These are phyloP conservation scores for Drosophila kanekoi DNA, from an alignment of 2,888 invertebrate genomes.

Conservation along the genomic window DNA sequence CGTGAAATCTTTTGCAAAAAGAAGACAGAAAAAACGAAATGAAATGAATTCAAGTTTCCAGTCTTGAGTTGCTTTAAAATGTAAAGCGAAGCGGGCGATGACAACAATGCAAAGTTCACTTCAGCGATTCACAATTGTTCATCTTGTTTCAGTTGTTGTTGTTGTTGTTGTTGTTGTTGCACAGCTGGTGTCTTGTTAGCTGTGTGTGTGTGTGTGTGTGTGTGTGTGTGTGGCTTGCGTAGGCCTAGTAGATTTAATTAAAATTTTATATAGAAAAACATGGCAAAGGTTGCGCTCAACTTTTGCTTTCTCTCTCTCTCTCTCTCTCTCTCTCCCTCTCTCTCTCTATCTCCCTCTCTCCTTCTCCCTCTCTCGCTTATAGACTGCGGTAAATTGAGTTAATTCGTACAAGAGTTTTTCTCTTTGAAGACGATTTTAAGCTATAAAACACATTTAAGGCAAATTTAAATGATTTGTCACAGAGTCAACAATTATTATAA, in stretches of 20 bases:
- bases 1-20: slow-evolving; percentile 34
- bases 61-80: slow-evolving; percentile 69
- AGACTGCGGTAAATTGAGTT: slow-evolving; percentile 38
- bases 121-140: slow-evolving; percentile 52
- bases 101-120: slow-evolving; percentile 56
- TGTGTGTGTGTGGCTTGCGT: slow-evolving; percentile 25
- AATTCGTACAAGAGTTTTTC: slow-evolving; percentile 12
- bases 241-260: slow-evolving; percentile 74
- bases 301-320: slow-evolving; percentile 14
- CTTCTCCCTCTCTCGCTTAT: not conserved
- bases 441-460: slow-evolving; percentile 7
- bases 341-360: too few species aligned
- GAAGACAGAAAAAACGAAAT: slow-evolving; percentile 44
- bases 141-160: slow-evolving; percentile 17
- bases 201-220: slow-evolving; percentile 12
- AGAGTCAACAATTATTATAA: slow-evolving; percentile 14
- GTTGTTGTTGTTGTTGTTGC: slow-evolving; percentile 30
- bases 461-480: slow-evolving; percentile 27
- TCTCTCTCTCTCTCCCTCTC: not conserved
- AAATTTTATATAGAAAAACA: slow-evolving; percentile 58
- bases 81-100: slow-evolving; percentile 59
- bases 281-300: slow-evolving; percentile 49
- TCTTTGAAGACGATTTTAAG: slow-evolving; percentile 3
- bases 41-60: slow-evolving; percentile 74
- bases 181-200: slow-evolving; percentile 69